phyloP scores from a whole-genome alignment of 2,113 vertebrate genomes.

The Pelecanus crispus region DNA sequence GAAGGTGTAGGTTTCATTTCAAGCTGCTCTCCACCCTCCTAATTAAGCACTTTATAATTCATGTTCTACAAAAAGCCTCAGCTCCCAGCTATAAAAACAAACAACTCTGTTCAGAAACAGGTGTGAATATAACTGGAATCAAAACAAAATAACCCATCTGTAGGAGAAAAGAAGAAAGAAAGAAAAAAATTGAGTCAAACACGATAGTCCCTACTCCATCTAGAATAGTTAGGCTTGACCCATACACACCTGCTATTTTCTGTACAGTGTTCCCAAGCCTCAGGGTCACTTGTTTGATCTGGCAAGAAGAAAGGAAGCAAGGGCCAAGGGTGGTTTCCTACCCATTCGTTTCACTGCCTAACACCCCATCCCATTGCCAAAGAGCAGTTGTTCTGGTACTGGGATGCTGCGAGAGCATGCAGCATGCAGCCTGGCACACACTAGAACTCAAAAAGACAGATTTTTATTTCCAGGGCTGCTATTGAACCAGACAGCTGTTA shows the following conservation, averaged over 20 bases:
- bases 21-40: slow-evolving; percentile 3
- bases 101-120: neutral
- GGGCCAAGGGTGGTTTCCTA: neutral
- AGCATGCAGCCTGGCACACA: neutral
- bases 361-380: neutral
- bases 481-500: neutral
- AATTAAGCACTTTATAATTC: slow-evolving; percentile 7
- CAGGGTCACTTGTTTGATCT: neutral
- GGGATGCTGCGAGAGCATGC: neutral
- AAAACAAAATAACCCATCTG: neutral
- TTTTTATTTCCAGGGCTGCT: neutral
- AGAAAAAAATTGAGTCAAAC: neutral
- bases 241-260: neutral
- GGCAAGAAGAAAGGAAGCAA: neutral
- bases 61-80: neutral
- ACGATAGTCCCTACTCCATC: neutral
- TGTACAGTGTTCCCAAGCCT: neutral
- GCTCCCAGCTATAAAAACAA: neutral
- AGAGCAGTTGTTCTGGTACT: neutral
- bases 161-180: neutral
- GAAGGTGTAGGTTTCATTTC: neutral
- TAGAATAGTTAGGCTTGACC: neutral
- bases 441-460: neutral
- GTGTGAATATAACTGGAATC: neutral
- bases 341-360: neutral